Base-by-base conservation (phyloP, 2,797 vertebrate species). In the Leptatherina wallacei region DNA sequence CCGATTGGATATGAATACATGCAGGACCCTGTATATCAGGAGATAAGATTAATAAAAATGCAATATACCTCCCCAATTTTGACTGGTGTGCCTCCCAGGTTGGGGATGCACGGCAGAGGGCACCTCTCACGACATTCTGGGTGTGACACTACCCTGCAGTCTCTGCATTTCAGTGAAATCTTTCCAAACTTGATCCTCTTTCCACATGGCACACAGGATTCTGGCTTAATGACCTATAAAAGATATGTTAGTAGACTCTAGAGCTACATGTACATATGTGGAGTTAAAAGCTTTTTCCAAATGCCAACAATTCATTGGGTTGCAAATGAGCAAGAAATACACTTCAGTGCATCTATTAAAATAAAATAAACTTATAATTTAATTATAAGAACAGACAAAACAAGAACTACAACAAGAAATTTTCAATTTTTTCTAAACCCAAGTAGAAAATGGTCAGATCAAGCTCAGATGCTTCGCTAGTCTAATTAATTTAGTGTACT, bases 151-250 rank as follows among this genome's bases (percentile, higher is more conserved):
- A 99, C 95, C 24, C 96, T 93, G 91, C 98, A 99, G 87, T 99
- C 97, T 2, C 96, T 91, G 81, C 98, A 99, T 82, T 97, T 99
- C 1, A 98, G 92, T 0, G 96, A 96, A 59, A 97, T 89, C 89
- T 99, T 99, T 4, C 98, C 98, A 90, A 99, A 99, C 88, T 98
- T 99, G 71, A 99, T 97, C 76, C 97, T 95, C 88, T 99, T 99
- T 1, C 98, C 98, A 73, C 98, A 99, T 0, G 98, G 98, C 20
- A 99, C 96, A n/a, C 98, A 99, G 0, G 96, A 96, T 61, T 99
- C 97, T 0, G 98, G 98, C 80, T 99, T 99, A 87, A 99, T 99
- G 88, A 99, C 98, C 98, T 99, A 51, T 0, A 64, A 30, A 56
- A 61, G 30, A 62, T 30, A 22, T 0, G 12, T 69, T 9, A 30